phyloP scores from a whole-genome alignment of 2,888 invertebrate genomes.

The Erynnis tages region DNA sequence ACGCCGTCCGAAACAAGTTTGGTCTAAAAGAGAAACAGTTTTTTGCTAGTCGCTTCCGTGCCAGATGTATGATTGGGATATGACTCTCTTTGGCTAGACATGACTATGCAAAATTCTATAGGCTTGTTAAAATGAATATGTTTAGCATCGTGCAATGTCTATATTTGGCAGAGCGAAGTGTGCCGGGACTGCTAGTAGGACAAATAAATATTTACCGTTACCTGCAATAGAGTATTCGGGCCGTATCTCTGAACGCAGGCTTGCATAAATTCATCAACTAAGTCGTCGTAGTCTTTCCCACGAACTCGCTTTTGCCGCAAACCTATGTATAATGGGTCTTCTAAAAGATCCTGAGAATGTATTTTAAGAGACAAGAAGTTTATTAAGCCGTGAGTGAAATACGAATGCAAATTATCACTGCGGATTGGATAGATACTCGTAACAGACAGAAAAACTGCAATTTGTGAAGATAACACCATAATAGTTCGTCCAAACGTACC shows the following conservation, averaged over 20 bases:
- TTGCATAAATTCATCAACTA: slow-evolving; percentile 98
- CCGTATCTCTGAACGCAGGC: slow-evolving; percentile 94
- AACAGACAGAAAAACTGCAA: no score
- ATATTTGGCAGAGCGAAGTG: no score
- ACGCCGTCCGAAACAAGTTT: background rate
- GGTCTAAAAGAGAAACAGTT: background rate
- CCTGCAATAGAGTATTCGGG: slow-evolving; percentile 90
- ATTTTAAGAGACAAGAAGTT: no score
- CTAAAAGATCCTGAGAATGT: slow-evolving; percentile 90
- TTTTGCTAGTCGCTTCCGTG: slow-evolving; percentile 7
- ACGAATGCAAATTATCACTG: no score
- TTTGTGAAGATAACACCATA: no score
- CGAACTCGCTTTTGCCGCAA: slow-evolving; percentile 91
- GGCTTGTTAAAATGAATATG: background rate
- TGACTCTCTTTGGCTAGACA: background rate
- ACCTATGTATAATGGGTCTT: slow-evolving; percentile 97
- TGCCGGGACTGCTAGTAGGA: no score
- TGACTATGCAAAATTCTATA: background rate
- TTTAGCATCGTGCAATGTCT: no score
- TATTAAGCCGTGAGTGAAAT: no score
- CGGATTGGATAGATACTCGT: no score
- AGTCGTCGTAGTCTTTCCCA: slow-evolving; percentile 94
- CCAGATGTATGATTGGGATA: slow-evolving; percentile 3
- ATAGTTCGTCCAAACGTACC: no score
- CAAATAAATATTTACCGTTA: slow-evolving; percentile 37